These are phyloP conservation scores for Bambusicola thoracicus DNA, from an alignment of 2,113 vertebrate species.

Conservation along the genomic window DNA sequence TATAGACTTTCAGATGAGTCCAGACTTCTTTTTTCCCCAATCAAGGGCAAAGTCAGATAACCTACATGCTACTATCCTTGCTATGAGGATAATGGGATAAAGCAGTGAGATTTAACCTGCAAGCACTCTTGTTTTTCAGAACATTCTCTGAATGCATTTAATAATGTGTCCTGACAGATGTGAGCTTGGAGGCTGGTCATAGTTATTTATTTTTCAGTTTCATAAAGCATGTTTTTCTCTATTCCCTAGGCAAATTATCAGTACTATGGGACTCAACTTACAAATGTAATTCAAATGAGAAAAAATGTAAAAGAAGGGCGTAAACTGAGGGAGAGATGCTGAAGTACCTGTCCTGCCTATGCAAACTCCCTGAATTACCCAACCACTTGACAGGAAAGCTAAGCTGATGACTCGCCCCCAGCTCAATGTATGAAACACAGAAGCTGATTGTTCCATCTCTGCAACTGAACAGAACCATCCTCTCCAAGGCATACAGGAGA, in stretches of 20 bases:
- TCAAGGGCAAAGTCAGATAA: background rate
- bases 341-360: background rate
- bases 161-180: background rate
- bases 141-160: background rate
- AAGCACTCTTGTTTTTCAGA: background rate
- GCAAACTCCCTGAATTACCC: background rate
- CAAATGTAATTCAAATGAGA: background rate
- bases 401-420: background rate
- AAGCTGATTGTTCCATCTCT: background rate
- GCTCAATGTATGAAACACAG: background rate
- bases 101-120: background rate
- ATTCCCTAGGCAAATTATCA: background rate
- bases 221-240: background rate
- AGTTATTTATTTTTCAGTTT: background rate
- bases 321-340: background rate
- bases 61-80: background rate
- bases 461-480: background rate
- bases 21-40: background rate
- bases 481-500: background rate
- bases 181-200: background rate
- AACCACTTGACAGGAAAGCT: background rate
- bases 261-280: background rate
- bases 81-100: background rate
- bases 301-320: background rate
- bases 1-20: background rate